Base-by-base conservation (phyloP, 2,888 invertebrate species). In the Philereme transversata region DNA sequence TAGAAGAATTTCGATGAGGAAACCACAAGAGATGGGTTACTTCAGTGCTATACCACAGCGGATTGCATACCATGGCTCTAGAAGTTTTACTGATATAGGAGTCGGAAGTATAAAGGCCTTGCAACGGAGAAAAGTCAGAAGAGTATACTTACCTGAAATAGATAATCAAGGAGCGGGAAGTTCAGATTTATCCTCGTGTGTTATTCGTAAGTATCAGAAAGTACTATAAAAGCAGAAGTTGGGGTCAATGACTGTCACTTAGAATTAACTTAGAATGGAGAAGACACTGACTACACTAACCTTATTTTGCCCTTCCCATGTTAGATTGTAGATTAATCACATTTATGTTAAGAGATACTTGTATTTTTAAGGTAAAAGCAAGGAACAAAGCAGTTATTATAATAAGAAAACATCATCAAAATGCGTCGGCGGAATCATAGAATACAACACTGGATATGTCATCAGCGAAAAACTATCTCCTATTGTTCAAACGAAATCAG, bases 401-500 rank as follows among this genome's bases (percentile, higher is more conserved):
- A 78, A 79, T 9, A 69, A 82, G 65, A 81, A 54, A 53, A 83
- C 81, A 9, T 83, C 85, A 4, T 83, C 87, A 0, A 88, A 88
- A 76, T 86, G 86, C 61, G 79, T 87, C 0, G 87, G 86, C 36
- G 82, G 81, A 34, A 51, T 71, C 40, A 40, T 75, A 11, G 80
- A 83, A 40, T 62, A 69, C 33, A 75, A 71, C 10, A 71, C 67
- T 6, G 74, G 72, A 43, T 66, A 70, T 43, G 69, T 77, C 0
- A 60, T 87, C 6, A 81, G 72, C 36, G 76, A 81, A 59, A 85
- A 86, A 52, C 60, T 88, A 3, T 89, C 89, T 0, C 88, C 90
- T 1, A 83, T 88, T 10, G 47, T 79, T 46, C 74, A 79, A 5
- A 86, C 76, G 11, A 75, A 72, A 63, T 82, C 84, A 1, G 78